These are phyloP conservation scores for Patella ulyssiponensis DNA, from an alignment of 2,888 invertebrate species.

Conservation along the genomic window DNA sequence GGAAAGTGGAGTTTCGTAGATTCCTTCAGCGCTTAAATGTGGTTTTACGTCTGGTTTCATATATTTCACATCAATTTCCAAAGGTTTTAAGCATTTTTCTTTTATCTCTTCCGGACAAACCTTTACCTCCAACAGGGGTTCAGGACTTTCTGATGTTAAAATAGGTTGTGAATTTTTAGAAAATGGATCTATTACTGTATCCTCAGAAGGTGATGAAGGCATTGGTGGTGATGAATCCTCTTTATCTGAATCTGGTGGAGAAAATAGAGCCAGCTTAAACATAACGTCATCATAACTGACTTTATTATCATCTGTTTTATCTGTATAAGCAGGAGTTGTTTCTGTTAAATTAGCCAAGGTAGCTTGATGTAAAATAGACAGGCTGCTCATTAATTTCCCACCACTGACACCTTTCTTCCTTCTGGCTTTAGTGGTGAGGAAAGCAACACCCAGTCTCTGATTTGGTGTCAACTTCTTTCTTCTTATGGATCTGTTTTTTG, in stretches of 20 bases:
- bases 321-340: slow-evolving; percentile 40
- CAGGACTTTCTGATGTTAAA: not conserved
- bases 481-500: slow-evolving; percentile 26
- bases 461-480: slow-evolving; percentile 53
- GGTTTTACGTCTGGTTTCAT: not conserved
- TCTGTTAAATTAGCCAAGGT: slow-evolving; percentile 61
- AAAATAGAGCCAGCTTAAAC: slow-evolving; percentile 60
- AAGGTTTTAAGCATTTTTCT: slow-evolving; percentile 21
- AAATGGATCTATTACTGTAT: slow-evolving; percentile 22
- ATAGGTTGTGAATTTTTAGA: not conserved
- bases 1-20: slow-evolving; percentile 39
- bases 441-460: slow-evolving; percentile 55
- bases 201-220: slow-evolving; percentile 59
- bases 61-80: slow-evolving; percentile 21
- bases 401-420: slow-evolving; percentile 34
- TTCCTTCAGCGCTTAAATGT: slow-evolving; percentile 26
- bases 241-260: slow-evolving; percentile 58
- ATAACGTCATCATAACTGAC: slow-evolving; percentile 55
- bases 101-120: not conserved
- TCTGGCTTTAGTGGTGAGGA: slow-evolving; percentile 42
- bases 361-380: slow-evolving; percentile 64
- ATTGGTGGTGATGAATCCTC: slow-evolving; percentile 57
- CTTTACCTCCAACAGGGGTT: not conserved
- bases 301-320: slow-evolving; percentile 44
- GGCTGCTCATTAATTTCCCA: slow-evolving; percentile 56